Evolutionary conservation across 1,140 invertebrate genomes (phyloP).

Genomic region (Stenopsyche tienmushanensis): DNA sequence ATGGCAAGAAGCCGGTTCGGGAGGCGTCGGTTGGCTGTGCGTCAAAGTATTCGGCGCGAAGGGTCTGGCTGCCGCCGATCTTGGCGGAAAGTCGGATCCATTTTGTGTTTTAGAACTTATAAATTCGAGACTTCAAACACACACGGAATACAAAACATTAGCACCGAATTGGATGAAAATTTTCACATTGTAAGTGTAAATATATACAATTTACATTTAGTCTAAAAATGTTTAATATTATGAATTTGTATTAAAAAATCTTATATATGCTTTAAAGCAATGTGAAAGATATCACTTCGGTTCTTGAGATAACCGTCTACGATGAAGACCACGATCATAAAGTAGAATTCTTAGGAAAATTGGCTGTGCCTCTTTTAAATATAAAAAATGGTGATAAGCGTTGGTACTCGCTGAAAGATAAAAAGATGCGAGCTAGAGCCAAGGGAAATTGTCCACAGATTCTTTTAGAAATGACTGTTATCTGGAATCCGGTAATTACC

Average conservation of each 20-base stretch:
- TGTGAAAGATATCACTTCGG: constrained; percentile 95
- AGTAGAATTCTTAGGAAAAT: constrained; percentile 94
- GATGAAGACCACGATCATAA: constrained; percentile 99
- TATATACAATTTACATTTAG: neutral
- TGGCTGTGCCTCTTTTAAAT: constrained; percentile 84
- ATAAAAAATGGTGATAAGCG: constrained; percentile 90
- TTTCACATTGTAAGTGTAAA: constrained; percentile 96
- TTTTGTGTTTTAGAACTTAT: constrained; percentile 96
- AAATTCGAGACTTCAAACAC: constrained; percentile 93
- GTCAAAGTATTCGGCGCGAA: constrained; percentile 89
- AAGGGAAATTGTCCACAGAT: constrained; percentile 92
- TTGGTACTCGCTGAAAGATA: constrained; percentile 97
- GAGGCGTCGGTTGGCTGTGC: constrained; percentile 85
- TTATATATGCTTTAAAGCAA: constrained; percentile 65
- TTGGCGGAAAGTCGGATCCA: constrained; percentile 94
- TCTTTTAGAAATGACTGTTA: constrained; percentile 85
- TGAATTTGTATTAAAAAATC: neutral
- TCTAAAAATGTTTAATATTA: neutral
- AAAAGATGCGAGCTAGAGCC: constrained; percentile 82
- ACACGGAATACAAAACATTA: constrained; percentile 98
- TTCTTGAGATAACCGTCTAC: constrained; percentile 95
- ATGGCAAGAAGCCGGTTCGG: constrained; percentile 65
- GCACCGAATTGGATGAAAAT: constrained; percentile 98
- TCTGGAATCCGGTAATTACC: constrained; percentile 81
- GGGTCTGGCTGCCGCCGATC: constrained; percentile 85